Evolutionary conservation across 2,797 vertebrate species (phyloP).

Genomic region (Lacerta agilis): DNA sequence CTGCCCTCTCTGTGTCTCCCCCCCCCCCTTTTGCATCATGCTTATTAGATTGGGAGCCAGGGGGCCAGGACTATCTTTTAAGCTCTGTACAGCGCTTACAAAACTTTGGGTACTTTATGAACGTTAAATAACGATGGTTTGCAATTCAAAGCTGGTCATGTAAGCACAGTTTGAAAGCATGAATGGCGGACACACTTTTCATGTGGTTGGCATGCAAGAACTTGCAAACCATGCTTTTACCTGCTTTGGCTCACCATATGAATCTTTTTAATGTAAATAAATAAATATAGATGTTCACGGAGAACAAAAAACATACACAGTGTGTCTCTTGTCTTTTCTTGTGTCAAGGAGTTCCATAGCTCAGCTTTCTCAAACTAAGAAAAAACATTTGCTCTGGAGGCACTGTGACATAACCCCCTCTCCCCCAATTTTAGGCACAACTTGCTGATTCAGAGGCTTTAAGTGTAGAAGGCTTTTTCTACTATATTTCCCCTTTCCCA

Average conservation of each 20-base stretch:
- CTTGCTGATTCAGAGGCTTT: too few species aligned
- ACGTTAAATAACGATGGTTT: background rate
- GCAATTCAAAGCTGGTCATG: slow-evolving; percentile 1
- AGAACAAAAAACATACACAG: background rate
- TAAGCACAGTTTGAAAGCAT: background rate
- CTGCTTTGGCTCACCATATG: background rate
- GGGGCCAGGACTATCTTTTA: background rate
- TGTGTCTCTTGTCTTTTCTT: background rate
- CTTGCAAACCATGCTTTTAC: background rate
- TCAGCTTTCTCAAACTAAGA: background rate
- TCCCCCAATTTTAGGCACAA: too few species aligned
- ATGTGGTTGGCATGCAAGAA: slow-evolving; percentile 18
- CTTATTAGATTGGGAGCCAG: background rate
- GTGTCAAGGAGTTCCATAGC: background rate
- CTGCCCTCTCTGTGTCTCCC: background rate
- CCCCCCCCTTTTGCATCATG: background rate
- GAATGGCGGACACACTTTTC: background rate
- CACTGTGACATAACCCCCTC: too few species aligned
- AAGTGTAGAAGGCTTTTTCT: too few species aligned
- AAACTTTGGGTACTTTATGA: background rate
- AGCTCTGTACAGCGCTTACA: too few species aligned
- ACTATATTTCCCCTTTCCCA: too few species aligned
- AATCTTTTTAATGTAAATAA: background rate
- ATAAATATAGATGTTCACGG: background rate
- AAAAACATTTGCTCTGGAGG: too few species aligned